Percentiles rank a stretch among this genome's conserved stretches.
These are phyloP conservation scores for Tineola bisselliella DNA, from an alignment of 2,888 invertebrate genomes.

Conservation along the genomic window DNA sequence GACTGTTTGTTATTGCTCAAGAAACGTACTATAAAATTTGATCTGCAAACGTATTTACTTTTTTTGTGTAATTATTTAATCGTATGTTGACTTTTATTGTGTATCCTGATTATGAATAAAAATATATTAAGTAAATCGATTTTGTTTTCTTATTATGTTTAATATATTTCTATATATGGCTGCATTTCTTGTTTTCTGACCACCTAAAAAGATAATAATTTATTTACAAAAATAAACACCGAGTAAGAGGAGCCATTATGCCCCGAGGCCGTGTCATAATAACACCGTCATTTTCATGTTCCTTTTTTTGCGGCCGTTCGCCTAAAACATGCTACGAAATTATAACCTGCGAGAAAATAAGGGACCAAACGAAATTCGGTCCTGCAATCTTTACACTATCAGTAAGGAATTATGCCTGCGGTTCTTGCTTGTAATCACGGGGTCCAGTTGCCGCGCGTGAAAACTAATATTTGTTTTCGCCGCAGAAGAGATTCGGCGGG, in stretches of 20 bases:
- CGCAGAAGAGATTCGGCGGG: slow-evolving; percentile 34
- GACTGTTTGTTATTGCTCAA: too few species aligned
- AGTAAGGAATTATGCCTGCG: slow-evolving; percentile 26
- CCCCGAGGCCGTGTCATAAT: slow-evolving; percentile 10
- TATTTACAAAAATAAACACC: slow-evolving; percentile 10
- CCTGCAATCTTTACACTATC: slow-evolving; percentile 43
- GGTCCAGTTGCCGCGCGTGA: slow-evolving; percentile 38
- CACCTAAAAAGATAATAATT: not conserved
- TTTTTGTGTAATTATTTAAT: too few species aligned
- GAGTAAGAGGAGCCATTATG: not conserved
- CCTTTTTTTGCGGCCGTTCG: not conserved
- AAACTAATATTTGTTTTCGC: slow-evolving; percentile 62
- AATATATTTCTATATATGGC: too few species aligned
- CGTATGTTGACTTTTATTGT: not conserved
- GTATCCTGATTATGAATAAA: not conserved
- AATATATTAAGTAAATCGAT: not conserved
- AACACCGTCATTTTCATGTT: not conserved
- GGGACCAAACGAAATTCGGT: slow-evolving; percentile 30
- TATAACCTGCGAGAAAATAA: slow-evolving; percentile 39
- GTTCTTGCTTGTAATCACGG: slow-evolving; percentile 20
- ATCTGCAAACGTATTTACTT: not conserved
- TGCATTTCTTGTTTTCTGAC: too few species aligned
- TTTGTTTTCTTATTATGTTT: not conserved
- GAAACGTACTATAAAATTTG: not conserved
- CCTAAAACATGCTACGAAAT: slow-evolving; percentile 18